Evolutionary conservation across 1,140 invertebrate genomes (phyloP), one percentile per base, ranked within the genome.

Genomic region (Polypedilum pembai): DNA sequence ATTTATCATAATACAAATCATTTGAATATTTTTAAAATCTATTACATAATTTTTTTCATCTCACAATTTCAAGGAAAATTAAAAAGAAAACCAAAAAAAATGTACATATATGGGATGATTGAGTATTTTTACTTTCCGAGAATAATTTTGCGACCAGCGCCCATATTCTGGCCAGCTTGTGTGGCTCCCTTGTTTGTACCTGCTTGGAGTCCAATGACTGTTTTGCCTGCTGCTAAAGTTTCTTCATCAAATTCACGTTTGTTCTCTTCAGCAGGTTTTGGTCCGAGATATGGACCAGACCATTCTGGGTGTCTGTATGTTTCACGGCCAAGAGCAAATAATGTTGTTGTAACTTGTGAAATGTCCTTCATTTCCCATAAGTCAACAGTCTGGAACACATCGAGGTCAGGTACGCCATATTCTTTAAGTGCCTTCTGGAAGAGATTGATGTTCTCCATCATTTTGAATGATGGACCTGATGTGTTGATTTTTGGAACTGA

Each of bases 341-440:
- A 90, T 78, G 94, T 96, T 83, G 93, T 94, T 74, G 95, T 96
- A 8, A 98, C 95, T 82, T 92, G 89, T 18, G 92, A 90, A 80
- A 98, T 96, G 82, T 98, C 95, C 83, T 97, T 96, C 84, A 91
- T 91, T 80, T 98, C 95, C 84, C 92, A 97, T 40, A 98, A 85
- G 83, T 98, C 96, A 45, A 96, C 94, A 12, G 95, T 96, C 85
- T 98, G 95, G 88, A 98, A 98, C 0, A 97, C 88, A 83, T 98
- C 95, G 73, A 95, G 90, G 76, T 95, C 93, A 17, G 92, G 87
- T 10, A 98, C 95, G 76, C 96, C 96, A 80, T 96, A 96, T 20
- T 87, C 87, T 78, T 91, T 91, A 76, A 93, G 88, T 0, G 93
- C 94, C 75, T 90, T 90, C 83, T 97, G 94, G 87, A 98, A 98